Evolutionary conservation across 2,113 vertebrate species (phyloP).

Genomic region (Pachypanchax playfairii): DNA sequence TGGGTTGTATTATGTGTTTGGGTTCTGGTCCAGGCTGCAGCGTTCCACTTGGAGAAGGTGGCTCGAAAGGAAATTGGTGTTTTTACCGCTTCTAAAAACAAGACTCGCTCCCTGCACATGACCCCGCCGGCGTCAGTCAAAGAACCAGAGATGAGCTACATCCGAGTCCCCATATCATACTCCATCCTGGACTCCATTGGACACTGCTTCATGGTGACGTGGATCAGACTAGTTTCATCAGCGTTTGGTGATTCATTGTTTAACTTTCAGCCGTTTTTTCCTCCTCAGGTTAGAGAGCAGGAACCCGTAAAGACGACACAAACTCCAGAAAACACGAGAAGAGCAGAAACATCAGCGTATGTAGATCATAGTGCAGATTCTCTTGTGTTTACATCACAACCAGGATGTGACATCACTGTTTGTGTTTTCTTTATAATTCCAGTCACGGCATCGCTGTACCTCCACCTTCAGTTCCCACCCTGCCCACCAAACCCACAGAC

Average conservation of each 20-base stretch:
- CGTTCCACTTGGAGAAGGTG: slow-evolving; percentile 88
- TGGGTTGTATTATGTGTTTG: slow-evolving; percentile 25
- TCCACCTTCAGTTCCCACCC: slow-evolving; percentile 72
- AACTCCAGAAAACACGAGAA: slow-evolving; percentile 37
- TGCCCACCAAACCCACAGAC: slow-evolving; percentile 6
- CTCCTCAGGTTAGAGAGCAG: slow-evolving; percentile 46
- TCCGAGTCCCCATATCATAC: slow-evolving; percentile 84
- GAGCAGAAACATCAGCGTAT: slow-evolving; percentile 54
- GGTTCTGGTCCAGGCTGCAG: slow-evolving; percentile 78
- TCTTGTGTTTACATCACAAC: not conserved
- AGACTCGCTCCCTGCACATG: slow-evolving; percentile 67
- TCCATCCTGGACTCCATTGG: slow-evolving; percentile 83
- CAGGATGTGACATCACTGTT: too few relatives aligned
- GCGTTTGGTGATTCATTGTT: not conserved
- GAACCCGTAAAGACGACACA: slow-evolving; percentile 36
- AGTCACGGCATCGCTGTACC: slow-evolving; percentile 76
- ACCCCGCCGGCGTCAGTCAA: slow-evolving; percentile 62
- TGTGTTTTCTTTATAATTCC: slow-evolving; percentile 51
- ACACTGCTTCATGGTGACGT: slow-evolving; percentile 84
- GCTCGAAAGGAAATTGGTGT: slow-evolving; percentile 84
- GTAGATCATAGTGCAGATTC: slow-evolving; percentile 12
- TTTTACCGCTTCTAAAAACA: slow-evolving; percentile 71
- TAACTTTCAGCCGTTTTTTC: slow-evolving; percentile 9
- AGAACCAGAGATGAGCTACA: slow-evolving; percentile 74
- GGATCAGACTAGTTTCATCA: not conserved